Base-by-base conservation (phyloP, 1,140 invertebrate species). In the Druon quercuslanigerum region DNA sequence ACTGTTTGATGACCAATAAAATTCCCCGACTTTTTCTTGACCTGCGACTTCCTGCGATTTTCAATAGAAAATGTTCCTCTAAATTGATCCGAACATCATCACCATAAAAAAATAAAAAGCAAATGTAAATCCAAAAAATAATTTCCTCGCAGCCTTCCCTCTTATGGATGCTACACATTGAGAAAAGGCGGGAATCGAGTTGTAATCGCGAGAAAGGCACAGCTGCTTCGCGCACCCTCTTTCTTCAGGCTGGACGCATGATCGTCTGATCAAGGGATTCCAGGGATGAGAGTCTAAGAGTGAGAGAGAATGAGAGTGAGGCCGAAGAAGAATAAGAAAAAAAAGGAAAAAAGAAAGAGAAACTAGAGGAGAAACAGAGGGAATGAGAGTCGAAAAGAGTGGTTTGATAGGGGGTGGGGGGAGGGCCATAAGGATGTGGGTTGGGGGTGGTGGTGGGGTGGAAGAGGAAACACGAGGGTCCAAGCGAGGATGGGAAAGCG, bases 401-500 rank as follows among this genome's bases (percentile, higher is more conserved):
- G 79, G 19, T 56, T 78, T 82, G 76, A 72, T 33, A 78, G 8
- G 71, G 8, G 25, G 66, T 79, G 77, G 79, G 79, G 77, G 80
- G 51, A 56, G 66, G 33, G 72, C 76, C 74, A 66, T 46, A 76
- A 77, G 78, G 79, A 78, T 79, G 79, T 79, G 79, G 33, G 33
- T 12, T 40, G 54, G 16, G 33, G 50, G 54, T 46, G 66, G 40
- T n/a, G 71, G 54, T 50, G 2, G 7, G 19, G 54, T 12, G 11
- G 11, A 7, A 8, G 76, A 52, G 46, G 77, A 56, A 79, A 76
- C 50, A 77, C 79, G 74, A 81, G 82, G 83, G 83, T 83, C 75
- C 72, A 76, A 73, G 75, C 70, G 71, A 57, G 79, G 72, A 78
- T 78, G 82, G 84, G 82, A 86, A 87, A 86, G 76, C 84, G 85